A percentile compares a stretch with the other conserved stretches of the same genome.
Evolutionary conservation across 2,113 vertebrate species (phyloP).

Genomic region (Myiozetetes cayanensis): DNA sequence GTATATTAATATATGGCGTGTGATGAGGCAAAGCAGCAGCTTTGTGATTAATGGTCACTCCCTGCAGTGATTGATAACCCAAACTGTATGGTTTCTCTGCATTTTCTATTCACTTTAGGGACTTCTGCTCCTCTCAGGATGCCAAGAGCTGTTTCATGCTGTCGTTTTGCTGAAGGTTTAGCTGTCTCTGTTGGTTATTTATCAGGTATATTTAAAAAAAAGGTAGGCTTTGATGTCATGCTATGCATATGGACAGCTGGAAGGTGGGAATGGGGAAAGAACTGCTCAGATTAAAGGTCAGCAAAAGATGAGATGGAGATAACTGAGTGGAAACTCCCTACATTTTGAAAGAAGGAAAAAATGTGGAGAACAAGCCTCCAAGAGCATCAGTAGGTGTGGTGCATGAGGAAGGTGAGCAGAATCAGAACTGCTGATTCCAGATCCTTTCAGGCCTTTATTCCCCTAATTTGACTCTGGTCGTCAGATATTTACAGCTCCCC

Average conservation of each 20-base stretch:
- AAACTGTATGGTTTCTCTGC: neutral
- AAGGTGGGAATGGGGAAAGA: neutral
- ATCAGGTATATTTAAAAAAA: neutral
- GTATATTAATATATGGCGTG: neutral
- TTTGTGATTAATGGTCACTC: neutral
- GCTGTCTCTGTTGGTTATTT: neutral
- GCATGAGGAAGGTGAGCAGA: neutral
- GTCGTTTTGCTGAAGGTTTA: neutral
- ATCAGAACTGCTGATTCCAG: neutral
- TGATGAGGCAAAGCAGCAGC: neutral
- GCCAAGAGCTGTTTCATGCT: neutral
- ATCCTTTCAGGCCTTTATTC: neutral
- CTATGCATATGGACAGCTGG: neutral
- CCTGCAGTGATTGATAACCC: neutral
- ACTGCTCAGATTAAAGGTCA: neutral
- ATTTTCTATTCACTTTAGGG: neutral
- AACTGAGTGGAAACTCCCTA: neutral
- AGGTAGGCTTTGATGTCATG: neutral
- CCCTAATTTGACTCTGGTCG: neutral
- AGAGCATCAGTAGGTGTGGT: no score
- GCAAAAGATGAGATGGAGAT: neutral
- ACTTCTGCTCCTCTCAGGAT: neutral
- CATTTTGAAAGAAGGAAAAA: neutral
- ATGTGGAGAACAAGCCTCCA: neutral
- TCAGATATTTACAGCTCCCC: neutral